Conservation (phyloP, 2,113 vertebrate genomes). For the Eidolon helvum region DNA sequence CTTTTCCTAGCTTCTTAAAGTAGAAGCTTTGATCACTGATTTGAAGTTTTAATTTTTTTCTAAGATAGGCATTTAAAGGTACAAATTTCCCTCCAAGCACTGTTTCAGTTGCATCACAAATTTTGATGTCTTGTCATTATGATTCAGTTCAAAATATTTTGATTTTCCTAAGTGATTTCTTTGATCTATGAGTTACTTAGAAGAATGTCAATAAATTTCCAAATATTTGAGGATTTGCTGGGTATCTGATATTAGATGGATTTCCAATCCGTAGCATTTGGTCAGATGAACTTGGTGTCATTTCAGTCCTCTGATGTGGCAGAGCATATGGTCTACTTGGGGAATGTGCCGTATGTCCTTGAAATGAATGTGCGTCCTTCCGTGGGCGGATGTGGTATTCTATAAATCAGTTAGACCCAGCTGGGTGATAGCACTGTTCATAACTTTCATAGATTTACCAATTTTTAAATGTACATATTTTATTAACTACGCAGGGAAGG, state of each 20-base stretch:
- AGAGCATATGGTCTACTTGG: rapidly evolving
- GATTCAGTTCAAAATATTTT: not conserved
- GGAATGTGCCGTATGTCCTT: rapidly evolving
- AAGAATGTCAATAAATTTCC: not conserved
- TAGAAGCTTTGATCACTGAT: too few relatives aligned
- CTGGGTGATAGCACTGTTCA: rapidly evolving
- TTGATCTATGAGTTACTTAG: not conserved
- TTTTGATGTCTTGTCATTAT: not conserved
- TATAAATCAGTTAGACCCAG: not conserved
- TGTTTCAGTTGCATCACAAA: not conserved
- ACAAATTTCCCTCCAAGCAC: not conserved
- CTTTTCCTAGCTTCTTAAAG: not conserved
- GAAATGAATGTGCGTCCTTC: not conserved
- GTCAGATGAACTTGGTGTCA: not conserved
- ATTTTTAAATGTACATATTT: too few relatives aligned
- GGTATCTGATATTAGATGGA: too few relatives aligned
- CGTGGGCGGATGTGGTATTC: not conserved
- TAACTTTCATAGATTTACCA: not conserved
- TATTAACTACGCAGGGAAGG: not conserved
- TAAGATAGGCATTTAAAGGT: not conserved
- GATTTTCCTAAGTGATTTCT: not conserved
- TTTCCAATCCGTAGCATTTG: not conserved
- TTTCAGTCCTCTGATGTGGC: too few relatives aligned
- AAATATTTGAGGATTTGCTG: not conserved
- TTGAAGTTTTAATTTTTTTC: not conserved